Conservation (phyloP, 2,113 vertebrate genomes). For the Barnardius zonarius region DNA sequence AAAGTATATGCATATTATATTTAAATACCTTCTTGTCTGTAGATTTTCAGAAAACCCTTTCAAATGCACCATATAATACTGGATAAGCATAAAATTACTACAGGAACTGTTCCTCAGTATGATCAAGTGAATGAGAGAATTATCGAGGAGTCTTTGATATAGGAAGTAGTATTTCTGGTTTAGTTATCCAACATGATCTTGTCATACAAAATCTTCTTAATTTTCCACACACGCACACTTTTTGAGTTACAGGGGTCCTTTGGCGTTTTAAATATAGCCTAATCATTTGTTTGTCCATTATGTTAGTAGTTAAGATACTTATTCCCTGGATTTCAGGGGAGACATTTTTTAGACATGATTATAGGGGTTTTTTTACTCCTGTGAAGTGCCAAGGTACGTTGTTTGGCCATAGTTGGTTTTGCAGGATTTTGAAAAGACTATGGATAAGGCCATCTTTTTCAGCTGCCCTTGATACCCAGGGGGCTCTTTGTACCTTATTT, state of each 20-base stretch:
- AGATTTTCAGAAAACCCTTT: neutral
- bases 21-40: neutral
- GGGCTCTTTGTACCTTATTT: neutral
- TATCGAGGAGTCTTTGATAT: conserved; percentile 15
- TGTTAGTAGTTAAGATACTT: neutral
- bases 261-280: neutral
- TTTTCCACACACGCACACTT: neutral
- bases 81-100: neutral
- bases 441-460: neutral
- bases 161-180: neutral
- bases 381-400: neutral
- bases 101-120: neutral
- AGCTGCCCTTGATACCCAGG: neutral
- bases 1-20: neutral
- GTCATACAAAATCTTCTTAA: neutral
- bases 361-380: neutral
- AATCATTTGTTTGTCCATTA: neutral
- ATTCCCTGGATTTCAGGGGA: neutral
- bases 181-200: neutral
- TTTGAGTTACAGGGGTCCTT: neutral
- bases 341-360: neutral
- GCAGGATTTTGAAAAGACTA: neutral
- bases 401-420: neutral
- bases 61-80: neutral
- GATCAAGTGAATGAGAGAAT: conserved; percentile 16